phyloP scores from a whole-genome alignment of 2,888 invertebrate species.

The Diaphora mendica region DNA sequence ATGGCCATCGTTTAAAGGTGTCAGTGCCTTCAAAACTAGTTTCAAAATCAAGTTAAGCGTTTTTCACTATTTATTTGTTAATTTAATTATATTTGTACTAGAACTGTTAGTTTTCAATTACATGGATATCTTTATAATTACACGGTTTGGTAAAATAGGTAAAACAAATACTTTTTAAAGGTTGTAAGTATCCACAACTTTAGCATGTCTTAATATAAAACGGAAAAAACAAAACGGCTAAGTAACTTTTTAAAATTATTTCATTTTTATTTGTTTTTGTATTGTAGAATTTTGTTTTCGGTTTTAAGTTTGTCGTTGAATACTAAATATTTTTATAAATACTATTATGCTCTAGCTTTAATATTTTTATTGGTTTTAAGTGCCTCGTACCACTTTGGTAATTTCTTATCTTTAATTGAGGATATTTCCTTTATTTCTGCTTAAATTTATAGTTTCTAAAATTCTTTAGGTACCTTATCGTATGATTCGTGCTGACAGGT shows the following conservation, averaged over 20 bases:
- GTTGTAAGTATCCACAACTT: too few relatives aligned
- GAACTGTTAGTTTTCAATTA: not conserved
- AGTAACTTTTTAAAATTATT: too few relatives aligned
- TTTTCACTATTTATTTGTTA: not conserved
- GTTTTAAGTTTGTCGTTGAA: too few relatives aligned
- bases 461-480: not conserved
- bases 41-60: not conserved
- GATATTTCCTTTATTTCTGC: not conserved
- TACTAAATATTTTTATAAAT: too few relatives aligned
- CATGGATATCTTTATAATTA: not conserved
- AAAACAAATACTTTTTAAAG: too few relatives aligned
- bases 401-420: too few relatives aligned
- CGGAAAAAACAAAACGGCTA: too few relatives aligned
- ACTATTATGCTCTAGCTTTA: too few relatives aligned
- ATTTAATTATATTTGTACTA: not conserved
- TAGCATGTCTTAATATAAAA: too few relatives aligned
- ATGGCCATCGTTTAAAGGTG: not conserved
- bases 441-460: not conserved
- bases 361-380: too few relatives aligned
- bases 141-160: not conserved
- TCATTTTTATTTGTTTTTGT: not conserved
- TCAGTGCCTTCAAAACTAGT: slow-evolving; percentile 6
- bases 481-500: not conserved
- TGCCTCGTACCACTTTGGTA: too few relatives aligned
- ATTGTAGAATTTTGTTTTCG: too few relatives aligned